Base-by-base conservation (phyloP, 2,113 vertebrate species). In the Limnothrissa miodon region DNA sequence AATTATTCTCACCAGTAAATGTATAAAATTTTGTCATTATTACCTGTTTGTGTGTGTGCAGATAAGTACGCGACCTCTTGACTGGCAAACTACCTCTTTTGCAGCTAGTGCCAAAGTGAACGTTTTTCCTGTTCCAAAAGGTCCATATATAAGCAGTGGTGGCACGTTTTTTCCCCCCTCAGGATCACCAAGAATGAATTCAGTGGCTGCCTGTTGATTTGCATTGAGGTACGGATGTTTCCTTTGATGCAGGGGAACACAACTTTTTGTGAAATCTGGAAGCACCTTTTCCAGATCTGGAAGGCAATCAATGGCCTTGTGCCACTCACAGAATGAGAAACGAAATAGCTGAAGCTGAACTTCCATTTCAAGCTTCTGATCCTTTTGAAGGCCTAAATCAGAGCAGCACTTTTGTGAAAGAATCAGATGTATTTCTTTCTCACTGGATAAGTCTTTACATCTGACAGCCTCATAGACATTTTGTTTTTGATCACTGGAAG, bases 41-140 rank as follows among this genome's bases (percentile, higher is more conserved):
- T 89, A 98, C 97, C 97, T 98, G 95, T 98, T 98, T 0, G 96
- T 97, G 81, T 96, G 93, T 0, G 97, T 98, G 85, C 97, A 98
- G 88, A 98, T 96, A 80, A 98, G 91, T 87, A 99, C 96, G 80
- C 94, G 95, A 5, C 92, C 86, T 4, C 89, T 78, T 42, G 93
- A 94, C 86, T 94, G 90, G 84, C 29, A 89, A 80, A 94, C 89
- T 84, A 97, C 92, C 87, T 96, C 94, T 81, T 95, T 86, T 45
- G 96, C 93, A 85, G 97, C 95, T 89, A 92, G 95, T 82, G 96
- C 95, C 83, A 98, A 92, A 0, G 97, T 98, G 89, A 95, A 97
- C 0, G 97, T 98, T 93, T 98, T 98, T 81, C 97, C 97, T 0
- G 97, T 98, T 87, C 97, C 97, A 0, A 98, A 99, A 0, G 97